phyloP scores from a whole-genome alignment of 1,140 invertebrate species.

The Trypoxylus dichotomus region DNA sequence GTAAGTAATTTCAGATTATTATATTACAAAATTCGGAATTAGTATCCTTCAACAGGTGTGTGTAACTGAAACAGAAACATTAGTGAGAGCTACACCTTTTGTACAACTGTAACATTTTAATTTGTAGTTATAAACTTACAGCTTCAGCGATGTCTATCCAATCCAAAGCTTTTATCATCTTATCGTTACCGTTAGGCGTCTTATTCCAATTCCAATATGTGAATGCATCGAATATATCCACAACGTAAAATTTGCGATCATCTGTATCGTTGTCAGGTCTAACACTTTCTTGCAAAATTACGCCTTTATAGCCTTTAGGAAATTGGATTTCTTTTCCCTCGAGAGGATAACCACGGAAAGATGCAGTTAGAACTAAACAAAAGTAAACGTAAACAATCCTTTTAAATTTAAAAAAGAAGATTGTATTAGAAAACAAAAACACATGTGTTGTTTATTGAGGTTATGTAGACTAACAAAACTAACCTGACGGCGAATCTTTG shows the following conservation, averaged over 20 bases:
- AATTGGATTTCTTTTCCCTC: constrained; percentile 63
- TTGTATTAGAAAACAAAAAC: too few species aligned
- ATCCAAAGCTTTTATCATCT: constrained; percentile 65
- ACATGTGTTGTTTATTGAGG: not conserved
- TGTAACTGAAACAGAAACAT: constrained; percentile 34
- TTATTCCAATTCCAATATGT: constrained; percentile 82
- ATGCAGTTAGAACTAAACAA: constrained; percentile 56
- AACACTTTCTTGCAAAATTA: constrained; percentile 67
- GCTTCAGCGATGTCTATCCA: constrained; percentile 78
- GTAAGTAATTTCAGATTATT: not conserved
- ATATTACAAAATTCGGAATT: not conserved
- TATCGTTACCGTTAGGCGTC: constrained; percentile 69
- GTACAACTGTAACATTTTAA: not conserved
- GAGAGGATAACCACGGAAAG: constrained; percentile 71
- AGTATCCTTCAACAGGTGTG: constrained; percentile 32
- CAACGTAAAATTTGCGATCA: constrained; percentile 64
- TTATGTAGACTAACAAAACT: constrained; percentile 9
- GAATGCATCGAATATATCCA: constrained; percentile 65
- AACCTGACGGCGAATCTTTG: constrained; percentile 44
- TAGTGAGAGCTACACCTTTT: too few species aligned
- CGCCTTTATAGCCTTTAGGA: constrained; percentile 67
- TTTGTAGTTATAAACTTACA: constrained; percentile 57
- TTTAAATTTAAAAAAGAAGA: too few species aligned
- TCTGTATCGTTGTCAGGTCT: constrained; percentile 61
- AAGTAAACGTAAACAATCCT: not conserved